phyloP scores from a whole-genome alignment of 2,113 vertebrate species.

The Numenius arquata region DNA sequence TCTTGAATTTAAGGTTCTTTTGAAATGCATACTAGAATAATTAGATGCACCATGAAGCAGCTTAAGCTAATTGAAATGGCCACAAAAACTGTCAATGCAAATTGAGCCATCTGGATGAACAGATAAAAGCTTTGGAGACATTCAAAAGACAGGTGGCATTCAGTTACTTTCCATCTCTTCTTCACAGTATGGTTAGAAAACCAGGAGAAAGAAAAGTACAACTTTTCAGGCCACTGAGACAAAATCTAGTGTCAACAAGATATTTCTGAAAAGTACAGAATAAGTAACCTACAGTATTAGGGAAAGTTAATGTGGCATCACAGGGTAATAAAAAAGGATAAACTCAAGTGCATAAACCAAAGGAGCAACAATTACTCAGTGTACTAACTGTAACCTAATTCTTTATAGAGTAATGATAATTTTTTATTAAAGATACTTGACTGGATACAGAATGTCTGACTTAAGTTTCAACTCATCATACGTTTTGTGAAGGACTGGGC shows the following conservation, averaged over 20 bases:
- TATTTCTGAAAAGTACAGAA: background rate
- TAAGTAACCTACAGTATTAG: background rate
- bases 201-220: conserved; percentile 1
- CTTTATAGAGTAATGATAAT: background rate
- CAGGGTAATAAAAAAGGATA: background rate
- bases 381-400: background rate
- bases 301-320: background rate
- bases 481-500: background rate
- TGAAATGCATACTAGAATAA: conserved; percentile 17
- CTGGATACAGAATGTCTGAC: background rate
- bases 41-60: conserved; percentile 44
- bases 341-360: background rate
- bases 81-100: conserved; percentile 59
- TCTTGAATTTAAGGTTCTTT: conserved; percentile 1
- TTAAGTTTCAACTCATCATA: background rate
- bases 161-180: background rate
- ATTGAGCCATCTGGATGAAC: conserved; percentile 66
- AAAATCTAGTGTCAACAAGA: background rate
- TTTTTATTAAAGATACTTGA: background rate
- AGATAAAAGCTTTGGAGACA: conserved; percentile 58
- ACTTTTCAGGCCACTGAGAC: background rate
- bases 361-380: background rate
- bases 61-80: conserved; percentile 60
- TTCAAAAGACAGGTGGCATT: conserved; percentile 58
- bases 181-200: conserved; percentile 8